Conservation (phyloP, 30 jellyfish, hydroid and myxozoan genomes). For the Pseudorhiza aurosa region DNA sequence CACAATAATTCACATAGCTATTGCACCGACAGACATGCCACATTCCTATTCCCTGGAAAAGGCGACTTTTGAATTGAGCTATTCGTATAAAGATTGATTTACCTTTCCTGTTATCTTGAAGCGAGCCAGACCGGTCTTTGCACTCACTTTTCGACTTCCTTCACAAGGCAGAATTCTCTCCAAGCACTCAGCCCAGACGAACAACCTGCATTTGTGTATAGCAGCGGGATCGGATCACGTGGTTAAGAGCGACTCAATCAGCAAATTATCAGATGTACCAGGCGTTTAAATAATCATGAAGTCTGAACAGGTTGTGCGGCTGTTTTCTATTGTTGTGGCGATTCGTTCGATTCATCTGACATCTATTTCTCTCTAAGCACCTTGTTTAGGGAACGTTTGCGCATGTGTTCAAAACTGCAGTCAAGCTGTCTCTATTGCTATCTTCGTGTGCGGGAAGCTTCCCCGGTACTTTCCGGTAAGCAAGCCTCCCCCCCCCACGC, state of each 20-base stretch:
- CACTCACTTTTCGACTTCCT: neutral
- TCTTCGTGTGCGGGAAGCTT: no score
- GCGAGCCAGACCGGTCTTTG: neutral
- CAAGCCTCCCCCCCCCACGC: no score
- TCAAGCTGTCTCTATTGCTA: no score
- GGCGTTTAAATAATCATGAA: slow-evolving; percentile 42
- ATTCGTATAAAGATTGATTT: no score
- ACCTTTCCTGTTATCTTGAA: no score
- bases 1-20: no score
- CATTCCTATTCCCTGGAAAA: no score
- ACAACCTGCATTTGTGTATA: slow-evolving; percentile 57
- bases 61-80: no score
- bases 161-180: neutral
- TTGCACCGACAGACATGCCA: no score
- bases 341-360: slow-evolving; percentile 14
- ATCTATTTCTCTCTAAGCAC: neutral
- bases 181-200: slow-evolving; percentile 17
- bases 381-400: neutral
- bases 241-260: slow-evolving; percentile 27
- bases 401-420: neutral
- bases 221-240: slow-evolving; percentile 64
- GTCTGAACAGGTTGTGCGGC: slow-evolving; percentile 23
- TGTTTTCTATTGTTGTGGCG: slow-evolving; percentile 18
- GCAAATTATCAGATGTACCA: slow-evolving; percentile 3
- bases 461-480: no score